Evolutionary conservation across 2,113 vertebrate genomes (phyloP).

Genomic region (Urocitellus parryii): DNA sequence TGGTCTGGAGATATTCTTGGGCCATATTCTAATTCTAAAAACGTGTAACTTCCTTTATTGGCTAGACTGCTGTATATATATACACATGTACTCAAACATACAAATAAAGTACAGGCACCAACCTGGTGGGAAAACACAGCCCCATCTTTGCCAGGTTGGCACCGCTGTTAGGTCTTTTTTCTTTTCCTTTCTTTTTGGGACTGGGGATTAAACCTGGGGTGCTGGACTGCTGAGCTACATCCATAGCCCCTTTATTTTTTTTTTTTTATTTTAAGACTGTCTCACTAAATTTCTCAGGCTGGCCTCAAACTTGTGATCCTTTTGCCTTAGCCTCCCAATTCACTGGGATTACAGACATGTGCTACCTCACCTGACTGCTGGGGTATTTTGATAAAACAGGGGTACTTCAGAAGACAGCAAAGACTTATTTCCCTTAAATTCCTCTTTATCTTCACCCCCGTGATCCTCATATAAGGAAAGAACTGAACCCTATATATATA

Average conservation of each 20-base stretch:
- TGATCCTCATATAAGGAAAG: neutral
- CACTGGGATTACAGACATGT: too few species aligned
- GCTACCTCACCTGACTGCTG: neutral
- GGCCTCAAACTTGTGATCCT: too few species aligned
- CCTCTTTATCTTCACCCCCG: neutral
- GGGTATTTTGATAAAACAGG: constrained; percentile 10
- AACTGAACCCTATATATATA: fast-evolving
- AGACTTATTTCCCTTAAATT: neutral
- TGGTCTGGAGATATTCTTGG: neutral
- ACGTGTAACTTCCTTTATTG: neutral
- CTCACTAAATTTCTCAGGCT: too few species aligned
- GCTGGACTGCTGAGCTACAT: too few species aligned
- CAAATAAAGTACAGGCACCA: neutral
- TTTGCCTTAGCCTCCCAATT: too few species aligned
- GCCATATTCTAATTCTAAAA: constrained; percentile 13
- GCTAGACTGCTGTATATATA: neutral
- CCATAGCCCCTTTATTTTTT: too few species aligned
- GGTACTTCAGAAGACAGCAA: neutral
- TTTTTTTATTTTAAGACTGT: too few species aligned
- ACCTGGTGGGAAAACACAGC: neutral
- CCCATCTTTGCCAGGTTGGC: neutral
- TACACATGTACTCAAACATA: neutral
- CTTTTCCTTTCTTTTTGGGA: too few species aligned
- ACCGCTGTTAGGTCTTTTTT: too few species aligned
- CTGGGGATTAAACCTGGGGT: too few species aligned